These are phyloP conservation scores for Hirtodrosophila confusa DNA, from an alignment of 2,888 invertebrate genomes.

Conservation along the genomic window DNA sequence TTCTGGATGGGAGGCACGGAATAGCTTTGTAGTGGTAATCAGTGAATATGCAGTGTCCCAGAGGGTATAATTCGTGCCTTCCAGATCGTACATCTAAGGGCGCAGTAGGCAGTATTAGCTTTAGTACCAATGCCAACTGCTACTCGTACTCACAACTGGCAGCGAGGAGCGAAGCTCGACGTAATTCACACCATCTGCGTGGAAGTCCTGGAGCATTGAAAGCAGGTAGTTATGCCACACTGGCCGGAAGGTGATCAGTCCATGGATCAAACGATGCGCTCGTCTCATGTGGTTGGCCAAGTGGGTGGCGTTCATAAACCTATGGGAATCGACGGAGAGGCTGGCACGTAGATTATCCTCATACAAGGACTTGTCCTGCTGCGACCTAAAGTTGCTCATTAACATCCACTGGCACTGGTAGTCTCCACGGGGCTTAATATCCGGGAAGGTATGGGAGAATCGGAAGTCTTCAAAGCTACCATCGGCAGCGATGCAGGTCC, in stretches of 20 bases:
- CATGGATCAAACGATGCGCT: constrained; percentile 85
- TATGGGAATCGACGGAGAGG: constrained; percentile 56
- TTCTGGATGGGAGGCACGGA: constrained; percentile 86
- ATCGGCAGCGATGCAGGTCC: constrained; percentile 50
- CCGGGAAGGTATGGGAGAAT: constrained; percentile 40
- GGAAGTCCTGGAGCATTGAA: constrained; percentile 86
- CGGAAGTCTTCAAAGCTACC: constrained; percentile 44
- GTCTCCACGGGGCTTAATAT: constrained; percentile 9
- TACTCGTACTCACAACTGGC: constrained; percentile 81
- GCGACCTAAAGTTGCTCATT: constrained; percentile 38
- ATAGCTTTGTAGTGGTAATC: constrained; percentile 85
- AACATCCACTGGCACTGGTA: constrained; percentile 68
- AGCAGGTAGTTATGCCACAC: constrained; percentile 87
- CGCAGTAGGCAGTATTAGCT: not conserved
- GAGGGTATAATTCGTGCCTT: constrained; percentile 86
- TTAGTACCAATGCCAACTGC: not conserved
- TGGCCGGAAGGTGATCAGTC: constrained; percentile 86
- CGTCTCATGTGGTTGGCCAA: constrained; percentile 86
- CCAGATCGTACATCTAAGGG: constrained; percentile 86
- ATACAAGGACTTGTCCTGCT: constrained; percentile 20
- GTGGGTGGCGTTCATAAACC: constrained; percentile 85
- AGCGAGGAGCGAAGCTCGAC: constrained; percentile 88
- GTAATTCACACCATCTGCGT: constrained; percentile 88
- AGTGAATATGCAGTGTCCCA: constrained; percentile 86
- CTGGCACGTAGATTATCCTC: constrained; percentile 83